Base-by-base conservation (phyloP, 2,113 vertebrate species). In the Hippocampus guttulatus region DNA sequence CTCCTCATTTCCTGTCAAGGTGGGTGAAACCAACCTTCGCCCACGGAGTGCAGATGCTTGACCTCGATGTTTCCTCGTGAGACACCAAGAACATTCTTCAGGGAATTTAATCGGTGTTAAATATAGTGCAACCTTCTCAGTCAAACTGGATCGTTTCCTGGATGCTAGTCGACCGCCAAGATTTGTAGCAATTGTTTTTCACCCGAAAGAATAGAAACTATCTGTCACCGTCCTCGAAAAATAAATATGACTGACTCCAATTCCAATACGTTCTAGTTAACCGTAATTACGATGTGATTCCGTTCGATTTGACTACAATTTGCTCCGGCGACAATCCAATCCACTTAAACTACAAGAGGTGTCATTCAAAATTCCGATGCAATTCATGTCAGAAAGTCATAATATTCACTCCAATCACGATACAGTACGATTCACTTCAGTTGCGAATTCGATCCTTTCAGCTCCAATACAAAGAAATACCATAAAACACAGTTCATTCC, bases 1-100 rank as follows among this genome's bases (percentile, higher is more conserved):
- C 85, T 90, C 80, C 83, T 55, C 81, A 79, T 81, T 89, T 91
- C 87, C 89, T 91, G 89, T 89, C 88, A 89, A 91, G 88, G 87
- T 91, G 88, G 79, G 64, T 68, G 81, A 78, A 77, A 78, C 83
- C 7, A 70, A 75, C 9, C 70, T 30, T n/a, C 23, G 63, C 25
- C 25, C n/a, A 45, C 69, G 23, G 12, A 47, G n/a, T 67, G 43
- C 43, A 65, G 43, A 47, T 14, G n/a, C n/a, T 47, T 45, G 62
- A 41, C 41, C 11, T 45, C 21, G 43, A 65, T 27, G 43, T 6
- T 65, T 65, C n/a, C 43, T 65, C 8, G n/a, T 45, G 62, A 64
- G 38, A 61, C 25, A 30, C 16, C 21, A 41, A 63, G 30, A 27
- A 16, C 43, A 27, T 49, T 18, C 23, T 47, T 65, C 14, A 25